Conservation (phyloP, 2,888 invertebrate species). For the Microctonus brassicae region DNA sequence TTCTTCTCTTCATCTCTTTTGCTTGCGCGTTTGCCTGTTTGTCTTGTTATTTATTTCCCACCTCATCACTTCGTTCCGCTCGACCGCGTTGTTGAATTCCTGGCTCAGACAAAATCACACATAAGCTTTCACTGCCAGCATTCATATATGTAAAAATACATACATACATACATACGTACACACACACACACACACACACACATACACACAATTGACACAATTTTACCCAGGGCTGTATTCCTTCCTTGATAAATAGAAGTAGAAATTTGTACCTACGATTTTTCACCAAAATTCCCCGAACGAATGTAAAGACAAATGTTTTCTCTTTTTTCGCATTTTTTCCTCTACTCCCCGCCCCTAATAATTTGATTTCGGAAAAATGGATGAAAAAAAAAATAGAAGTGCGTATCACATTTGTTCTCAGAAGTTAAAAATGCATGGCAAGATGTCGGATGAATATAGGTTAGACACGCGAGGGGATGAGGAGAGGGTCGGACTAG, state of each 20-base stretch:
- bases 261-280: background rate
- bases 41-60: background rate
- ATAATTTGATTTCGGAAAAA: background rate
- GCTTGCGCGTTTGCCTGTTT: conserved; percentile 12
- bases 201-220: background rate
- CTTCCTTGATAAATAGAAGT: background rate
- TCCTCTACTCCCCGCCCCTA: background rate
- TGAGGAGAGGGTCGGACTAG: conserved; percentile 14
- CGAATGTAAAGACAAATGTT: background rate
- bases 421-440: background rate
- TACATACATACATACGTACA: too few species aligned
- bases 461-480: conserved; percentile 40
- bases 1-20: conserved; percentile 26
- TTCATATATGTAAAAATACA: conserved; percentile 19
- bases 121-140: conserved; percentile 60
- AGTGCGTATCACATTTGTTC: background rate
- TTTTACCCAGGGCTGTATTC: background rate
- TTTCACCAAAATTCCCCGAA: background rate
- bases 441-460: conserved; percentile 22
- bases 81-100: background rate
- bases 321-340: background rate
- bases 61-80: background rate
- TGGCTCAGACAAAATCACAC: conserved; percentile 41
- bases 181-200: too few species aligned
- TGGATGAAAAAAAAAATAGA: background rate